A percentile compares a stretch with the other conserved stretches of the same genome.
These are phyloP conservation scores for Rhorus exstirpatorius DNA, from an alignment of 2,888 invertebrate species.

Conservation along the genomic window DNA sequence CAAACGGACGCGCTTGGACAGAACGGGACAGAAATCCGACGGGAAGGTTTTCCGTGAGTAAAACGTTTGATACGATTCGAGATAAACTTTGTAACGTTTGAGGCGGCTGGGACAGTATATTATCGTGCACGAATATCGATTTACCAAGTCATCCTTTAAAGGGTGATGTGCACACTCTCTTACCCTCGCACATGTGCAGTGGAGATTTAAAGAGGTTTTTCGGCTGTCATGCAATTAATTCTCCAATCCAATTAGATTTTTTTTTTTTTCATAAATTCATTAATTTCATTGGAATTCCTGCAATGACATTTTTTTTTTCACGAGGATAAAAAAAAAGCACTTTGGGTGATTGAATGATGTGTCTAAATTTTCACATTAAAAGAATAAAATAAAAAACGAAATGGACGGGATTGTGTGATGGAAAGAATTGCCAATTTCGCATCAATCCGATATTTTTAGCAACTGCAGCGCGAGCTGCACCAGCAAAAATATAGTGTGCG, in stretches of 20 bases:
- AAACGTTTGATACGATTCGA: conserved; percentile 25
- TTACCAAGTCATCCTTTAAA: conserved; percentile 19
- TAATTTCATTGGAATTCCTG: conserved; percentile 5
- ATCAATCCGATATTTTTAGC: conserved; percentile 15
- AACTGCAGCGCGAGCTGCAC: background rate
- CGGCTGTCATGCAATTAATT: conserved; percentile 57
- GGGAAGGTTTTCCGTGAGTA: conserved; percentile 67
- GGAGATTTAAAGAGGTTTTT: conserved; percentile 42
- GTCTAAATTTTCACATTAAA: no score
- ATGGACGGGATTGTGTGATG: conserved; percentile 1
- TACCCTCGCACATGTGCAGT: conserved; percentile 22
- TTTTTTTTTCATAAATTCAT: conserved; percentile 40
- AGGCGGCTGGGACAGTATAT: conserved; percentile 13
- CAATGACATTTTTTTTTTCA: background rate
- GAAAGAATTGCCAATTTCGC: background rate
- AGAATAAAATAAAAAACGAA: background rate
- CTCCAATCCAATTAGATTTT: conserved; percentile 60
- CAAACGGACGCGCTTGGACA: conserved; percentile 68
- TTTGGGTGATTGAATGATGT: no score
- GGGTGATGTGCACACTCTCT: background rate
- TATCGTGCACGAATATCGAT: conserved; percentile 52
- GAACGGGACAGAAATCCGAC: conserved; percentile 63
- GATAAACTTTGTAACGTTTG: conserved; percentile 34
- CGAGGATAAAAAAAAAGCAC: background rate
- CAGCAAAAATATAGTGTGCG: conserved; percentile 19